phyloP scores from a whole-genome alignment of 2,113 vertebrate species.

The Gymnarchus niloticus region DNA sequence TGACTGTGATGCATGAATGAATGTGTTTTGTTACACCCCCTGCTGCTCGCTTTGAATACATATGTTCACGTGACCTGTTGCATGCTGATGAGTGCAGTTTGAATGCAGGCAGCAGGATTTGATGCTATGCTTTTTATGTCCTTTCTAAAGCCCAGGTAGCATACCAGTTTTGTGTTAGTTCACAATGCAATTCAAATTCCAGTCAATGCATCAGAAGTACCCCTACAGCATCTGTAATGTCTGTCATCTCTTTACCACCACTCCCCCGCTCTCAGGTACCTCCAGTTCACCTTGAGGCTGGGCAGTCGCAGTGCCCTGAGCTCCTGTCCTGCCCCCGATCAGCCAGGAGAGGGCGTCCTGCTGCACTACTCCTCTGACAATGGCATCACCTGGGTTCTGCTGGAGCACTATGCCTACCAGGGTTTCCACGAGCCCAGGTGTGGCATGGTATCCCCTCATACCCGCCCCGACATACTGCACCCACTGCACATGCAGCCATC shows the following conservation, averaged over 20 bases:
- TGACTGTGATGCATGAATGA: neutral
- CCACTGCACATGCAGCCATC: neutral
- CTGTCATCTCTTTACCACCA: slow-evolving; percentile 17
- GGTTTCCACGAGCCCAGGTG: slow-evolving; percentile 96
- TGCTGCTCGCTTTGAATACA: neutral
- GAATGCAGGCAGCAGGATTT: neutral
- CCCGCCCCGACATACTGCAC: neutral
- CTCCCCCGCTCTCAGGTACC: slow-evolving; percentile 66
- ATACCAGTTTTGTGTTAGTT: neutral
- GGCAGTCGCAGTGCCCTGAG: slow-evolving; percentile 91
- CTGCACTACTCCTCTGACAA: slow-evolving; percentile 94
- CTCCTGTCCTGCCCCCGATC: slow-evolving; percentile 88
- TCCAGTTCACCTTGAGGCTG: slow-evolving; percentile 89
- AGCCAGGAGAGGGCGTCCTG: slow-evolving; percentile 89
- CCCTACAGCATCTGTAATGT: neutral
- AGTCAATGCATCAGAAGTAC: neutral
- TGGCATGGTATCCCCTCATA: neutral
- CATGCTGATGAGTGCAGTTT: neutral
- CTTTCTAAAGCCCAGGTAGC: neutral
- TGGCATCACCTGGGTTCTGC: slow-evolving; percentile 90
- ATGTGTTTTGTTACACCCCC: neutral
- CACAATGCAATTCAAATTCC: neutral
- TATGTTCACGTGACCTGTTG: neutral
- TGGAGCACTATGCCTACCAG: slow-evolving; percentile 90
- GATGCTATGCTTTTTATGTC: neutral